Percentiles rank a stretch among this genome's conserved stretches.
Conservation (phyloP, 2,797 vertebrate species). For the Poecilia picta region DNA sequence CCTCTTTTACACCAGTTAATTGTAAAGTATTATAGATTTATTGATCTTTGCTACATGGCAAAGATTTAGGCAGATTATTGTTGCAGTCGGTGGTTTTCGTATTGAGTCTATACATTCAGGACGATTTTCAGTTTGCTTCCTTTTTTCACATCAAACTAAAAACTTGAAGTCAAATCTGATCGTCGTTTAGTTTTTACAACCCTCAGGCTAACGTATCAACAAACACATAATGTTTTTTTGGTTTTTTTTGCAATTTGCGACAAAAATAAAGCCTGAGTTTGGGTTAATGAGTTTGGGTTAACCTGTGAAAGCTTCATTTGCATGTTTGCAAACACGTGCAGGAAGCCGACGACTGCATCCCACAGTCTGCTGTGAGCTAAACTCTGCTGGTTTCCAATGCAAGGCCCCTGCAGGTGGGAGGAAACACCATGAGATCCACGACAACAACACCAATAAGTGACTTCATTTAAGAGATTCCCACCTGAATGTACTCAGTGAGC, state of each 20-base stretch:
- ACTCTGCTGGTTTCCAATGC: slow-evolving; percentile 97
- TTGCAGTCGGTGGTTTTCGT: no score
- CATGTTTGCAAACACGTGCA: slow-evolving; percentile 98
- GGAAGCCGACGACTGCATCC: slow-evolving; percentile 96
- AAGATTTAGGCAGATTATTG: not conserved
- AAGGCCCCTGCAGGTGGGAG: slow-evolving; percentile 84
- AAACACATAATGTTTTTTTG: no score
- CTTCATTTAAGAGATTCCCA: slow-evolving; percentile 56
- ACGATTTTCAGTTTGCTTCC: not conserved
- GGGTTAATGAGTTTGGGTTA: slow-evolving; percentile 52
- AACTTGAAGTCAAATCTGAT: not conserved
- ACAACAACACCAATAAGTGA: not conserved
- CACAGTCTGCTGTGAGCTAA: slow-evolving; percentile 95
- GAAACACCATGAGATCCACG: not conserved
- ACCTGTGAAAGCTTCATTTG: slow-evolving; percentile 99
- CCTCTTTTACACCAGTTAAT: not conserved
- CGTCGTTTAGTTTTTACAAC: not conserved
- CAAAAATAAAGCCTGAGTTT: not conserved
- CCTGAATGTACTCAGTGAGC: slow-evolving; percentile 98
- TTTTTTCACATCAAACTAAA: not conserved
- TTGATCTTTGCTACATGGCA: not conserved
- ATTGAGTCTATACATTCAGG: no score
- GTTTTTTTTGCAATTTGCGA: not conserved
- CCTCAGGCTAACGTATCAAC: not conserved
- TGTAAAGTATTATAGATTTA: not conserved